Evolutionary conservation across 2,113 vertebrate genomes (phyloP).

Genomic region (Sturnira hondurensis): DNA sequence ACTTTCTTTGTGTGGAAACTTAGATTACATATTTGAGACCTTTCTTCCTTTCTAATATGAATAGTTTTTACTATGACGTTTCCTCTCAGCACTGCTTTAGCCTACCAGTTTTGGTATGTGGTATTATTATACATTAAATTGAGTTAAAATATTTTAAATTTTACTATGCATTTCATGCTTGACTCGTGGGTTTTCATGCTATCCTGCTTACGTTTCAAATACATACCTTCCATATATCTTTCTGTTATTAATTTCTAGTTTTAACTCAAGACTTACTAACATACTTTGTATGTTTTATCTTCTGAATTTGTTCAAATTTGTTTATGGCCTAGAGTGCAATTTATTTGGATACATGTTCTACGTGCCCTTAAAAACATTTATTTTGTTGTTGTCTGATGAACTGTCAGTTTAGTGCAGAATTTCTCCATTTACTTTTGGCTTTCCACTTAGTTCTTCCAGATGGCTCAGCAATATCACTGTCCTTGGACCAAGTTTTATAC

Average conservation of each 20-base stretch:
- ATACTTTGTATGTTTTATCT: not conserved
- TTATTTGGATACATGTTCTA: not conserved
- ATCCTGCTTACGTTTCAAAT: not conserved
- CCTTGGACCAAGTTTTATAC: constrained; percentile 8
- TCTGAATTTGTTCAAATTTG: not conserved
- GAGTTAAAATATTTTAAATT: not conserved
- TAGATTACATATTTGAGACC: not conserved
- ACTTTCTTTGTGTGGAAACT: not conserved
- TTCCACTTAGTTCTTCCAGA: constrained; percentile 19
- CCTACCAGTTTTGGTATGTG: not conserved
- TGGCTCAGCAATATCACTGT: not conserved
- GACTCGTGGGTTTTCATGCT: not conserved
- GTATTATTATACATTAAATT: not conserved
- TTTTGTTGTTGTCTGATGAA: not conserved
- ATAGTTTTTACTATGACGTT: not conserved
- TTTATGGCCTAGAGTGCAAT: not conserved
- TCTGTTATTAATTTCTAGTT: not conserved
- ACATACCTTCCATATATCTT: not conserved
- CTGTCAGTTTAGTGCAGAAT: not conserved
- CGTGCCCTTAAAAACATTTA: not conserved
- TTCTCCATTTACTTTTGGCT: not conserved
- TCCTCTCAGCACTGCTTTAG: not conserved
- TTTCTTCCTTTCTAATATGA: not conserved
- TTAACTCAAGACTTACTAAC: not conserved
- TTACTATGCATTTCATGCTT: not conserved